A percentile compares a stretch with the other conserved stretches of the same genome.
Conservation (phyloP, 2,113 vertebrate species). For the Oryzias celebensis region DNA sequence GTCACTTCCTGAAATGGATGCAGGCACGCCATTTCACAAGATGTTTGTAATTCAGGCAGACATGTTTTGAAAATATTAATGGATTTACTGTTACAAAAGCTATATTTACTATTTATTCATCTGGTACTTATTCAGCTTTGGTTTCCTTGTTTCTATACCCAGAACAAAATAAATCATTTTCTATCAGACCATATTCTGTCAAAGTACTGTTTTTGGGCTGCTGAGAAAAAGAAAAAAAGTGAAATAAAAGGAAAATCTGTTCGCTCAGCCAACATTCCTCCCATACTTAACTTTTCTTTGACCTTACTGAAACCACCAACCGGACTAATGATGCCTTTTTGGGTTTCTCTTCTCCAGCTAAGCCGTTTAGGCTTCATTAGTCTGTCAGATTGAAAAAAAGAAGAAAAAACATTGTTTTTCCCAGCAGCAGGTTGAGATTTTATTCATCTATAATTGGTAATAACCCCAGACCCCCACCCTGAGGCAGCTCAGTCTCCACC, state of each 20-base stretch:
- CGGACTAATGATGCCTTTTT: constrained; percentile 38
- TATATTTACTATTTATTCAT: too few relatives aligned
- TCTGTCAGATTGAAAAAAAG: constrained; percentile 26
- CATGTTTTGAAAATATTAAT: too few relatives aligned
- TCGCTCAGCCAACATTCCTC: constrained; percentile 17
- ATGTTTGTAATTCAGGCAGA: too few relatives aligned
- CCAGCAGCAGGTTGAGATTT: constrained; percentile 64
- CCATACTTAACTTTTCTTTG: constrained; percentile 38
- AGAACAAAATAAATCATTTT: background rate
- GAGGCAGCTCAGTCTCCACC: constrained; percentile 64
- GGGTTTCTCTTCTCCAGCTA: constrained; percentile 9
- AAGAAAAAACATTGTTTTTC: constrained; percentile 49
- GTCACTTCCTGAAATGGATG: background rate
- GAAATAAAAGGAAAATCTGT: background rate
- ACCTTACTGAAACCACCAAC: constrained; percentile 38
- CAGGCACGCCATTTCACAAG: too few relatives aligned
- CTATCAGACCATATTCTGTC: background rate
- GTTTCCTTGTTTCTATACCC: too few relatives aligned
- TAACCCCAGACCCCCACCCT: constrained; percentile 57
- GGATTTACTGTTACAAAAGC: too few relatives aligned
- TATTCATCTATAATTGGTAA: constrained; percentile 79
- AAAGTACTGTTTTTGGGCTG: background rate
- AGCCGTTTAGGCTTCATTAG: constrained; percentile 64
- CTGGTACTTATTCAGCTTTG: too few relatives aligned
- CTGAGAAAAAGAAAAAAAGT: constrained; percentile 1